A percentile compares a stretch with the other conserved stretches of the same genome.
Evolutionary conservation across 2,888 invertebrate species (phyloP).

Genomic region (Endomychus coccineus): DNA sequence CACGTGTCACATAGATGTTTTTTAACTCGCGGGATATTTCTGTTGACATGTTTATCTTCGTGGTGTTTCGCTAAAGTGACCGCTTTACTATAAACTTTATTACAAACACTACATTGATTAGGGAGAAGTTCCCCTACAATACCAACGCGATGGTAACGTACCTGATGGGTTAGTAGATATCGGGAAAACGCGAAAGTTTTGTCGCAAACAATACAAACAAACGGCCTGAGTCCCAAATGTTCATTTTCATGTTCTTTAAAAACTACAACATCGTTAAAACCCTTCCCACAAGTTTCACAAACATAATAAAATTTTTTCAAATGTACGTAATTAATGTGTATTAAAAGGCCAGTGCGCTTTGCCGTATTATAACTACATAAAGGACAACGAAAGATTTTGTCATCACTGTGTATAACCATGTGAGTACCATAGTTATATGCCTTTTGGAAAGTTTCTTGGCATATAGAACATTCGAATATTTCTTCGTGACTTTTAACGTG

Average conservation of each 20-base stretch:
- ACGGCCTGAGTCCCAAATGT: constrained; percentile 47
- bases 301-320: constrained; percentile 43
- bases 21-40: constrained; percentile 29
- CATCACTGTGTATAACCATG: constrained; percentile 31
- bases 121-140: constrained; percentile 43
- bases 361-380: constrained; percentile 33
- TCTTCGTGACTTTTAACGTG: constrained; percentile 30
- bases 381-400: constrained; percentile 33
- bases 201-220: constrained; percentile 48
- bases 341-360: constrained; percentile 30
- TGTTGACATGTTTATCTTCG: constrained; percentile 32
- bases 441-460: constrained; percentile 33
- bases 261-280: constrained; percentile 48
- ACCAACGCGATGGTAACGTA: constrained; percentile 35
- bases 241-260: constrained; percentile 51
- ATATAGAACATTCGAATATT: constrained; percentile 42
- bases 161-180: constrained; percentile 33
- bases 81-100: constrained; percentile 33
- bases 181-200: constrained; percentile 48
- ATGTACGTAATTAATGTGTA: constrained; percentile 37
- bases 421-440: constrained; percentile 37
- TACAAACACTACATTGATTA: constrained; percentile 36
- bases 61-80: constrained; percentile 44
- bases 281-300: constrained; percentile 49
- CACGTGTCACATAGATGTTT: constrained; percentile 37